Evolutionary conservation across 30 jellyfish, hydroid and myxozoan species (phyloP).

Genomic region (Aurelia sp.): DNA sequence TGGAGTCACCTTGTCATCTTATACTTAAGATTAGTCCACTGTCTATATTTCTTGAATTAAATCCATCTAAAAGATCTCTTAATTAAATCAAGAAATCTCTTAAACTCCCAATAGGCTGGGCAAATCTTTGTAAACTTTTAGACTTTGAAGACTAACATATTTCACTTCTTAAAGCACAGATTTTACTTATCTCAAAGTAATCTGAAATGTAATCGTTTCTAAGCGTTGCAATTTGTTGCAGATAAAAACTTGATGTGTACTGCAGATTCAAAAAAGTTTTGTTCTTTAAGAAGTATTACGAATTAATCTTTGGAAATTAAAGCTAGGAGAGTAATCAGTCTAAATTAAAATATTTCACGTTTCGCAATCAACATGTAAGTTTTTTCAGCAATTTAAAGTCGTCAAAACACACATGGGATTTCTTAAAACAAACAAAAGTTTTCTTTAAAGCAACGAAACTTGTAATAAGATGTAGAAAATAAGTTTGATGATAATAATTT

Average conservation of each 20-base stretch:
- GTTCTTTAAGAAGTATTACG: constrained; percentile 6
- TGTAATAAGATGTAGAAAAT: not conserved
- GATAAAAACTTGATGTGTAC: constrained; percentile 28
- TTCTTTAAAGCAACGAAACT: too few relatives aligned
- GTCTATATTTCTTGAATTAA: too few relatives aligned
- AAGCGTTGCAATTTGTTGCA: constrained; percentile 51
- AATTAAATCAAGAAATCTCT: too few relatives aligned
- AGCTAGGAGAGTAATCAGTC: constrained; percentile 16
- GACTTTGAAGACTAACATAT: too few relatives aligned
- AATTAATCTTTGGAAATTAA: constrained; percentile 5
- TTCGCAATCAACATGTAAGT: too few relatives aligned
- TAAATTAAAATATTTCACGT: not conserved
- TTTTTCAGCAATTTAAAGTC: not conserved
- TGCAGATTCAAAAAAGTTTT: constrained; percentile 25
- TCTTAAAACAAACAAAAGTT: constrained; percentile 20
- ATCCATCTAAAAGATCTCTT: too few relatives aligned
- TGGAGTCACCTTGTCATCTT: too few relatives aligned
- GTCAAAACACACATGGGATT: constrained; percentile 22
- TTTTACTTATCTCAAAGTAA: constrained; percentile 18
- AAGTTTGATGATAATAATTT: constrained; percentile 4
- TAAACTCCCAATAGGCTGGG: too few relatives aligned
- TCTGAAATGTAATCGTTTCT: constrained; percentile 11
- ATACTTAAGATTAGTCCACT: too few relatives aligned
- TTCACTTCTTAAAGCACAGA: not conserved
- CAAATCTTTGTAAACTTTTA: too few relatives aligned